phyloP scores from a whole-genome alignment of 2,797 vertebrate species.

The Platalea minor region DNA sequence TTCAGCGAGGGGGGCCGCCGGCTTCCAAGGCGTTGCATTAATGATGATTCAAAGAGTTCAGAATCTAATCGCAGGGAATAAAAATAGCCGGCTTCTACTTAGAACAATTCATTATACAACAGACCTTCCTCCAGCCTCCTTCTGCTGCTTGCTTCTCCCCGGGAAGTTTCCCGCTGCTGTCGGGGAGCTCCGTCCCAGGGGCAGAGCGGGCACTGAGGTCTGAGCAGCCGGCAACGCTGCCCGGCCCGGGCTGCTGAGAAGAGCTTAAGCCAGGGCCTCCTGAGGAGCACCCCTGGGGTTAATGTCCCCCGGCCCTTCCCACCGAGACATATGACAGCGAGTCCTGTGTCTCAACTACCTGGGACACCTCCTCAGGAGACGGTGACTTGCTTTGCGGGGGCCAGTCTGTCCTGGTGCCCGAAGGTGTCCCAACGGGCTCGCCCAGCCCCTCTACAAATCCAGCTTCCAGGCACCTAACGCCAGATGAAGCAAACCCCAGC shows the following conservation, averaged over 20 bases:
- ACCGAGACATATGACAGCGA: not conserved
- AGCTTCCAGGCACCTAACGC: not conserved
- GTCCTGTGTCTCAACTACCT: no score
- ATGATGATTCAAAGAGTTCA: slow-evolving; percentile 68
- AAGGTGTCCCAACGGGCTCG: not conserved
- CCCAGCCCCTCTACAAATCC: not conserved
- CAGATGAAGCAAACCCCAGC: not conserved
- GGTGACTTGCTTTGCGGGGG: not conserved
- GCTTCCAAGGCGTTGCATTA: slow-evolving; percentile 51
- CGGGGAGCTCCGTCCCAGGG: not conserved
- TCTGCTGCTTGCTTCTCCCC: not conserved
- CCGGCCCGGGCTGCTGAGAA: not conserved
- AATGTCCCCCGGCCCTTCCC: not conserved
- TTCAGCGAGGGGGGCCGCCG: not conserved
- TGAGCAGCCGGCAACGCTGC: not conserved
- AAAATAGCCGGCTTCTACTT: slow-evolving; percentile 56
- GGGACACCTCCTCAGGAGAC: no score
- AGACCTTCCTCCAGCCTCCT: slow-evolving; percentile 11
- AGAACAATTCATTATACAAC: slow-evolving; percentile 58
- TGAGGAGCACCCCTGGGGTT: not conserved
- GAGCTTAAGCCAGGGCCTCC: not conserved
- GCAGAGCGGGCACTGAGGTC: not conserved
- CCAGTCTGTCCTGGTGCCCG: accelerated
- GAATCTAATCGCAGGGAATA: slow-evolving; percentile 46
- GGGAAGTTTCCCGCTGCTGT: not conserved